These are phyloP conservation scores for Mormyrus lacerda DNA, from an alignment of 2,113 vertebrate genomes.

Conservation along the genomic window DNA sequence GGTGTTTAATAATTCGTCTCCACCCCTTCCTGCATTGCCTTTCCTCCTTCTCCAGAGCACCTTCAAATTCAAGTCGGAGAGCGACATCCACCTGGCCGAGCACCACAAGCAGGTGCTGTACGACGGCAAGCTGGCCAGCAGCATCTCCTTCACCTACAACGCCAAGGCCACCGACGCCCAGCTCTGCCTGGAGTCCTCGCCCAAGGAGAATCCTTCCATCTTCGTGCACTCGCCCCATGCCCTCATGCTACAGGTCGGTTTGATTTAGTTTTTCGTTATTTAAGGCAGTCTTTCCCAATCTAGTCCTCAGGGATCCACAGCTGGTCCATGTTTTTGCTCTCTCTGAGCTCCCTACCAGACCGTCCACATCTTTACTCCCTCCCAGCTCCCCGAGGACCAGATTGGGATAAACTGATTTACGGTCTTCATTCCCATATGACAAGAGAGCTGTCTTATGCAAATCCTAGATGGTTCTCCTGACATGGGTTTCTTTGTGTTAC, in stretches of 20 bases:
- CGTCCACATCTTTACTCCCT: too few species aligned
- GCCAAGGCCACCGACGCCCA: slow-evolving; percentile 97
- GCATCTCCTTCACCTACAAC: slow-evolving; percentile 96
- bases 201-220: slow-evolving; percentile 94
- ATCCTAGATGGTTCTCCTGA: neutral
- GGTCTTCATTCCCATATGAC: neutral
- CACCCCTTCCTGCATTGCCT: neutral
- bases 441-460: neutral
- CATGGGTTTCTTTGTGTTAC: neutral
- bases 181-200: slow-evolving; percentile 94
- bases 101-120: slow-evolving; percentile 98
- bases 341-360: too few species aligned
- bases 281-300: neutral
- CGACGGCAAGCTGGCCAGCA: slow-evolving; percentile 91
- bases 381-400: too few species aligned
- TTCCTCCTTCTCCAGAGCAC: slow-evolving; percentile 73
- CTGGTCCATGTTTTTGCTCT: too few species aligned
- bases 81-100: slow-evolving; percentile 96
- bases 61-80: slow-evolving; percentile 98
- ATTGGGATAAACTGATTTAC: neutral
- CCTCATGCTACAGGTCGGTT: slow-evolving; percentile 91
- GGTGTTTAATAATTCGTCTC: neutral
- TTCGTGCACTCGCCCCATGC: slow-evolving; percentile 98
- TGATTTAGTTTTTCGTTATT: neutral
- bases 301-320: too few species aligned